These are phyloP conservation scores for Gymnocephalus cernua DNA, from an alignment of 2,113 vertebrate genomes.

Conservation along the genomic window DNA sequence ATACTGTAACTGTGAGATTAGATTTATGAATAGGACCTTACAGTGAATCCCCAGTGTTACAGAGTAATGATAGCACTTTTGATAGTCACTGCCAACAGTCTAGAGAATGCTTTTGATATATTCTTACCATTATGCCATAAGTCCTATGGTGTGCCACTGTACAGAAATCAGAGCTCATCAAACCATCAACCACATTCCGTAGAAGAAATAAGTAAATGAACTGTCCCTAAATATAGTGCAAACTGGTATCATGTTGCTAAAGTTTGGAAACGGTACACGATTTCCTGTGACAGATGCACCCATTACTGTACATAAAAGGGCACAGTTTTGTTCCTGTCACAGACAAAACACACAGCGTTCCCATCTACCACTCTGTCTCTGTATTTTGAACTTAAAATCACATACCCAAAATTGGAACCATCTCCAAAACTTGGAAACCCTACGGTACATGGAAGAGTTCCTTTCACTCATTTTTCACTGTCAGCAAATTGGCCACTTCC, in stretches of 20 bases:
- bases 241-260: not conserved
- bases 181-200: constrained; percentile 1
- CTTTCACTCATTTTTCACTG: constrained; percentile 32
- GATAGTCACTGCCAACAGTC: constrained; percentile 17
- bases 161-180: not conserved
- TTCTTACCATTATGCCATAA: constrained; percentile 14
- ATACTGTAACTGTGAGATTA: constrained; percentile 20
- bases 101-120: constrained; percentile 32
- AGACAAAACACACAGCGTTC: constrained; percentile 15
- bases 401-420: constrained; percentile 26
- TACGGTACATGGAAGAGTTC: constrained; percentile 10
- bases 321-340: constrained; percentile 30
- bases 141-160: not conserved
- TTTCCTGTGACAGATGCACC: not conserved
- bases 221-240: not conserved
- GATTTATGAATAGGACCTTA: constrained; percentile 41
- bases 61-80: constrained; percentile 37
- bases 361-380: constrained; percentile 3
- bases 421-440: constrained; percentile 27
- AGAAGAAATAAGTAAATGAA: not conserved
- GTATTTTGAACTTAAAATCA: constrained; percentile 30
- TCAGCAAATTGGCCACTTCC: constrained; percentile 62
- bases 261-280: not conserved
- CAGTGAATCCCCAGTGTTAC: constrained; percentile 17
- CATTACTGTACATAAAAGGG: not conserved